Percentiles rank a stretch among this genome's conserved stretches.
Conservation (phyloP, 2,888 invertebrate genomes). For the Cataglyphis altisquamis region DNA sequence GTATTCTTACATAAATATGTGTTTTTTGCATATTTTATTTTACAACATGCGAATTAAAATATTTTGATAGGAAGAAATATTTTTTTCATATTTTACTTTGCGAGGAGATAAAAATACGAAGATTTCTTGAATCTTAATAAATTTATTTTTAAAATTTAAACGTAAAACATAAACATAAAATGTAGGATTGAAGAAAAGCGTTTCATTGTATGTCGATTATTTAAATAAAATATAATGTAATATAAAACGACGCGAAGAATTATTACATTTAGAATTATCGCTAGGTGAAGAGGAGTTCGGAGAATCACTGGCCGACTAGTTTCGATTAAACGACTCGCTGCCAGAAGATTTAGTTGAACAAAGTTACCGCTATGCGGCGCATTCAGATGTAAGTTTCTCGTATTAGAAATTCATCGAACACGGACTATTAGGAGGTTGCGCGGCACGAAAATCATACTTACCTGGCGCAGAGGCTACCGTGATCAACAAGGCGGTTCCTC, state of each 20-base stretch:
- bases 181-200: no score
- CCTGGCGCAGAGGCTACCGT: slow-evolving; percentile 88
- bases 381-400: slow-evolving; percentile 53
- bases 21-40: background rate
- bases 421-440: slow-evolving; percentile 62
- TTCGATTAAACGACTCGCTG: slow-evolving; percentile 42
- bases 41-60: background rate
- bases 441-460: slow-evolving; percentile 85
- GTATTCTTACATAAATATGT: background rate
- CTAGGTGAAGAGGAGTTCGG: background rate
- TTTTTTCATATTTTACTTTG: background rate
- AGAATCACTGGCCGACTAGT: slow-evolving; percentile 4
- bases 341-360: background rate
- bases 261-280: background rate
- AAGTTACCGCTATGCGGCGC: slow-evolving; percentile 49
- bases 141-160: background rate
- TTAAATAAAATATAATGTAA: background rate
- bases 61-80: background rate
- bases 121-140: background rate
- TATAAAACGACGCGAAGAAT: background rate
- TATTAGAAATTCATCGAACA: background rate
- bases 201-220: background rate
- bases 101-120: background rate
- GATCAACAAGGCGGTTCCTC: slow-evolving; percentile 87
- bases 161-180: no score